These are phyloP conservation scores for Sebastes melanostomus DNA, from an alignment of 2,797 vertebrate species.

Conservation along the genomic window DNA sequence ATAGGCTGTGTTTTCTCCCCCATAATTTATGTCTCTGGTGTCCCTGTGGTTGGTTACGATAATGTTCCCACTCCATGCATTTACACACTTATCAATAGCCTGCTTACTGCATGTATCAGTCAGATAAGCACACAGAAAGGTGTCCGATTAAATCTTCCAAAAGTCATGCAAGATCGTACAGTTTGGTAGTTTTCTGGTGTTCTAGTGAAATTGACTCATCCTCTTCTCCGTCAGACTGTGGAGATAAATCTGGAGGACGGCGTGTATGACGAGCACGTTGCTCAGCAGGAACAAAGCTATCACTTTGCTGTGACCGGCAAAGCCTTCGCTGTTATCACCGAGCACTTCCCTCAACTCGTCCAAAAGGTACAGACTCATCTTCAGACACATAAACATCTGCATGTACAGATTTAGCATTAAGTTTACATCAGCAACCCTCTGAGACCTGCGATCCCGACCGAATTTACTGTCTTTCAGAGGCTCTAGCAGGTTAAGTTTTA, in stretches of 20 bases:
- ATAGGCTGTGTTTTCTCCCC: background rate
- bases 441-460: too few relatives aligned
- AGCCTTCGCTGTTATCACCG: constrained; percentile 91
- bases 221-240: constrained; percentile 81
- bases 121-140: background rate
- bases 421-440: background rate
- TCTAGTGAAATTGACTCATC: background rate
- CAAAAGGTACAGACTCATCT: constrained; percentile 85
- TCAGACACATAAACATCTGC: background rate
- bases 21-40: background rate
- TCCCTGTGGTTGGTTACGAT: background rate
- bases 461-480: too few relatives aligned
- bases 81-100: background rate
- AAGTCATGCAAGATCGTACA: background rate
- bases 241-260: constrained; percentile 84
- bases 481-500: too few relatives aligned
- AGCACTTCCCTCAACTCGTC: constrained; percentile 94
- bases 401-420: background rate
- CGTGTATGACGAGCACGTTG: constrained; percentile 70
- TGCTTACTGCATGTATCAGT: background rate
- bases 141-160: background rate
- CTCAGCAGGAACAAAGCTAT: constrained; percentile 75
- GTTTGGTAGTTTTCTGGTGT: background rate
- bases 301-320: constrained; percentile 96
- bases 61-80: too few relatives aligned